Base-by-base conservation (phyloP, 2,888 invertebrate species). In the Metallyticus violacea region DNA sequence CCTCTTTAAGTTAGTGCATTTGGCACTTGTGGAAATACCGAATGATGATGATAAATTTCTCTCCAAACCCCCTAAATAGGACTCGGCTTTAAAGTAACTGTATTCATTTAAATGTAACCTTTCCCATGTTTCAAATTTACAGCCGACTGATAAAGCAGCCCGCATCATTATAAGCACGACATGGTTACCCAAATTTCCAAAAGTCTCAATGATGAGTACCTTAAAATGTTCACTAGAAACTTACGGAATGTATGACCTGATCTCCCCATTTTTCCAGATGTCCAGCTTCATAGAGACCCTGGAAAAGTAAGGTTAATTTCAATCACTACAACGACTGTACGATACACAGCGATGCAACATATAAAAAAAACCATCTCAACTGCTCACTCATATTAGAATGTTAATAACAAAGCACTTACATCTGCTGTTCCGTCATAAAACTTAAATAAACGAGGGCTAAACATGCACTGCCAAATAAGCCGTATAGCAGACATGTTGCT, bases 211-310 rank as follows among this genome's bases (percentile, higher is more conserved):
- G 40, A 62, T 62, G 40, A 62, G 15, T 62, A 62, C 15, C 40
- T 3, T 6, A 15, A 15, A 15, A 62, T 15, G 15, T 15, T 9
- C 15, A 1, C 40, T 62, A 62, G 40, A 62, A 62, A 91, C 94
- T 94, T 92, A 96, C 96, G 77, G 94, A 93, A 88, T 94, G 93
- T 76, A 97, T 93, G 27, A 96, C 92, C 91, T 95, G 95, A 90
- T 97, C 96, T 62, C 96, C 95, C 93, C 95, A 95, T 92, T 94
- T 94, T 91, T 97, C 97, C 87, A 95, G 90, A 78, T 92, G 92
- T 85, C 93, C 93, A n/a, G 96, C 94, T 90, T 95, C 93, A 90
- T 97, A 97, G 88, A 94, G 90, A 89, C 93, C 94, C 95, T 95
- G 90, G 89, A 92, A 92, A 89, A 87, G 87, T 89, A 90, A 88